Evolutionary conservation across 30 jellyfish, hydroid and myxozoan genomes (phyloP).

Genomic region (Kudoa iwatai): DNA sequence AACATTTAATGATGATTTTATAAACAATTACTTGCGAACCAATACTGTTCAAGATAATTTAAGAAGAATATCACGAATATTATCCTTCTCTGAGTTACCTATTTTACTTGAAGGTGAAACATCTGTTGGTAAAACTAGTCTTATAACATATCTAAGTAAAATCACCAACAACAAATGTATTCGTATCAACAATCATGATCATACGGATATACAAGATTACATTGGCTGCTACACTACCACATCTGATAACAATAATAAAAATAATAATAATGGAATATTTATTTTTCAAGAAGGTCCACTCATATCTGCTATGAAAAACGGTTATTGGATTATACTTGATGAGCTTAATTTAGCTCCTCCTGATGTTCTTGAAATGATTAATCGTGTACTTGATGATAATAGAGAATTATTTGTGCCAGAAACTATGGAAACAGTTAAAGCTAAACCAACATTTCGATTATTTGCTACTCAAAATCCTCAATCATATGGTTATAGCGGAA

Average conservation of each 20-base stretch:
- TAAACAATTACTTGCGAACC: slow-evolving; percentile 24
- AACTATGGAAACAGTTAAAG: slow-evolving; percentile 65
- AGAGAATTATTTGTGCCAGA: slow-evolving; percentile 68
- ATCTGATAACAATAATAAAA: too few species aligned
- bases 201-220: slow-evolving; percentile 90
- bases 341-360: slow-evolving; percentile 91
- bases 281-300: too few species aligned
- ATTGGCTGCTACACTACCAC: slow-evolving; percentile 85
- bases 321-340: slow-evolving; percentile 67
- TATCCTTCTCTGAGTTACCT: slow-evolving; percentile 21
- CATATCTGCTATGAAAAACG: slow-evolving; percentile 72
- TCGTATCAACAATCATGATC: slow-evolving; percentile 83
- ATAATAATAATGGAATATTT: too few species aligned
- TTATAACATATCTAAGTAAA: slow-evolving; percentile 27
- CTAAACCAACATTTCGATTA: slow-evolving; percentile 32
- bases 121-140: slow-evolving; percentile 86
- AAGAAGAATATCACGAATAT: slow-evolving; percentile 39
- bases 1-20: too few species aligned
- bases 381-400: slow-evolving; percentile 68
- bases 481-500: slow-evolving; percentile 56
- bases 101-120: slow-evolving; percentile 83
- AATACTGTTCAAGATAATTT: slow-evolving; percentile 31
- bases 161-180: slow-evolving; percentile 68
- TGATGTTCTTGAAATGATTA: slow-evolving; percentile 66
- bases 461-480: slow-evolving; percentile 97